Conservation (phyloP, 2,797 vertebrate genomes). For the Oreochromis mossambicus region DNA sequence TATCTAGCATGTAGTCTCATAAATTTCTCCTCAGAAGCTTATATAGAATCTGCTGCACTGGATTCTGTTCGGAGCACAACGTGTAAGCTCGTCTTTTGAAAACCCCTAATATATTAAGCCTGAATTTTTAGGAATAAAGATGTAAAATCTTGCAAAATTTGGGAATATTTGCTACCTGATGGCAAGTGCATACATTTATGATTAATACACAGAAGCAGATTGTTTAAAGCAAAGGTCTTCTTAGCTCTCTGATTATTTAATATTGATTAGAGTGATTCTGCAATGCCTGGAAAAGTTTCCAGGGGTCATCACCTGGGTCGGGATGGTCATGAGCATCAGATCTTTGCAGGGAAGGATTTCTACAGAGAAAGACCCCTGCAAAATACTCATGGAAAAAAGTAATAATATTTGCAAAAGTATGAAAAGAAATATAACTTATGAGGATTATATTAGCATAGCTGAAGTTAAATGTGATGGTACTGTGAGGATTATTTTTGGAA, state of each 20-base stretch:
- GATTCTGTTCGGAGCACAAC: background rate
- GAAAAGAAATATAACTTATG: background rate
- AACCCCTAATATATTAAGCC: background rate
- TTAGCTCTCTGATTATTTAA: background rate
- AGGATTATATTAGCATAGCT: background rate
- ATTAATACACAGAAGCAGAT: background rate
- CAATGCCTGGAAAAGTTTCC: background rate
- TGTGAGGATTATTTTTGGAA: background rate
- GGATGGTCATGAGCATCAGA: background rate
- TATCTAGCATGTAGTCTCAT: background rate
- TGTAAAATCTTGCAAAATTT: background rate
- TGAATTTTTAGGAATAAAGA: background rate
- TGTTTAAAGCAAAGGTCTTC: background rate
- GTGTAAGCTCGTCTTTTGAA: background rate
- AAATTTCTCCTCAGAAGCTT: background rate
- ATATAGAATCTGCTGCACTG: background rate
- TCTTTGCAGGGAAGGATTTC: background rate
- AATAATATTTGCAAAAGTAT: background rate
- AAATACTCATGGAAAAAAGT: background rate
- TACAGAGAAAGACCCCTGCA: background rate
- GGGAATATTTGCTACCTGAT: background rate
- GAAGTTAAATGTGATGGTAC: background rate
- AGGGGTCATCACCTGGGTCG: rapidly evolving
- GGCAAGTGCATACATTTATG: background rate
- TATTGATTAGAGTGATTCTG: background rate